Percentiles rank a stretch among this genome's conserved stretches.
Conservation (phyloP, 2,797 vertebrate genomes). For the Podargus strigoides region DNA sequence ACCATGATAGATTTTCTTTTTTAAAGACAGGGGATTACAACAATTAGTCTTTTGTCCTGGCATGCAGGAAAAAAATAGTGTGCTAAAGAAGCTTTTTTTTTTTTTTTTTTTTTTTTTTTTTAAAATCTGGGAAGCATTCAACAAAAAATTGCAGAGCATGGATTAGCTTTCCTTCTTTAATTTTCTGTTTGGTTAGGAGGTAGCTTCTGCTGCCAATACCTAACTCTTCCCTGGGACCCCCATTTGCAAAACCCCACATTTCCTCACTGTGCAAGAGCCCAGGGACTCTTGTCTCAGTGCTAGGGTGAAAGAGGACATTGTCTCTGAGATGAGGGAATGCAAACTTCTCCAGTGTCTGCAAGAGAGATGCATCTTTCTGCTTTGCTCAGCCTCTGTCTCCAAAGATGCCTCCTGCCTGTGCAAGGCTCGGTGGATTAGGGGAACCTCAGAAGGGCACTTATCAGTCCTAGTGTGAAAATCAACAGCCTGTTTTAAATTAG, state of each 20-base stretch:
- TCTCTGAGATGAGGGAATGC: not conserved
- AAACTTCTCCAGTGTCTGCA: not conserved
- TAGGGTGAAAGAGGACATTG: not conserved
- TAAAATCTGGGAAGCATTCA: not conserved
- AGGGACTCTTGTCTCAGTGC: not conserved
- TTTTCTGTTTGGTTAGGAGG: not conserved
- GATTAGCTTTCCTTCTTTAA: not conserved
- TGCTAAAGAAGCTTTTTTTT: not conserved
- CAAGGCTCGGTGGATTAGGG: not conserved
- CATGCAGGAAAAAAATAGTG: not conserved
- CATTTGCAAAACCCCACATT: not conserved
- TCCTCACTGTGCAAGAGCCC: not conserved
- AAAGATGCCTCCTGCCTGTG: not conserved
- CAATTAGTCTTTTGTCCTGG: not conserved
- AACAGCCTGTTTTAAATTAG: conserved; percentile 29
- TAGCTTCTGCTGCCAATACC: not conserved
- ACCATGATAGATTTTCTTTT: not conserved
- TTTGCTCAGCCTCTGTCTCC: not conserved
- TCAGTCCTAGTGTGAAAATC: not conserved
- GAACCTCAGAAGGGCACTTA: not conserved
- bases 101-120: not conserved
- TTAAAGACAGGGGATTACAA: not conserved
- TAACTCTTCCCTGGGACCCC: not conserved
- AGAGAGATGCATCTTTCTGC: not conserved
- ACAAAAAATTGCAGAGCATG: not conserved